Base-by-base conservation (phyloP, 2,888 invertebrate genomes). In the Torymus tubicola region DNA sequence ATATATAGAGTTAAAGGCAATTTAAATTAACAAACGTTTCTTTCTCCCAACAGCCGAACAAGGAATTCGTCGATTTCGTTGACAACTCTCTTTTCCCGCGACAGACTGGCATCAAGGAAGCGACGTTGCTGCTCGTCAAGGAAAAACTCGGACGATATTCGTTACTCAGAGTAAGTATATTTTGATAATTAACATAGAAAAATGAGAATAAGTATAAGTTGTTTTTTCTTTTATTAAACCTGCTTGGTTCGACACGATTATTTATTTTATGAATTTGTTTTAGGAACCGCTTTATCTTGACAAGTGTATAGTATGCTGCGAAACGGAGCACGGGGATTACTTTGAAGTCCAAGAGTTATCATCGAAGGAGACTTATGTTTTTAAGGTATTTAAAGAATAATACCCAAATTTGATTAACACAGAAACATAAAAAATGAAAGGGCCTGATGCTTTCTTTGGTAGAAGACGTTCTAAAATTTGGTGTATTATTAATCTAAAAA, bases 281-380 rank as follows among this genome's bases (percentile, higher is more conserved):
- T 86, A 94, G 92, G 98, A 98, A 89, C 98, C 98, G 57, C 93
- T 98, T 85, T 96, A 96, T 91, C 93, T 98, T 88, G 97, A 97
- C 90, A 94, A 96, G 87, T 98, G 98, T 91, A 96, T 98, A 84
- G 96, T 98, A 78, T 96, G 96, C 75, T 95, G 96, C 73, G 98
- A 98, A 90, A 95, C 96, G 80, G 97, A 98, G 86, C 95, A 96
- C 90, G 96, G 97, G 89, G 97, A 98, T 91, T 97, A 97, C 91
- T 98, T 98, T 91, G 98, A 98, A 93, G 95, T 98, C 84, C 97
- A 97, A 91, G 98, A 98, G 92, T 94, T 97, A 84, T 95, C 96
- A 84, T 96, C 96, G 81, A 97, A 97, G 92, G 98, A 98, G 91
- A 96, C 97, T 78, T 97, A 96, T 92, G 96, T 98, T 91, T 96